Conservation (phyloP, 92 coral and sea anemone species). For the Anthopleura xanthogrammica region DNA sequence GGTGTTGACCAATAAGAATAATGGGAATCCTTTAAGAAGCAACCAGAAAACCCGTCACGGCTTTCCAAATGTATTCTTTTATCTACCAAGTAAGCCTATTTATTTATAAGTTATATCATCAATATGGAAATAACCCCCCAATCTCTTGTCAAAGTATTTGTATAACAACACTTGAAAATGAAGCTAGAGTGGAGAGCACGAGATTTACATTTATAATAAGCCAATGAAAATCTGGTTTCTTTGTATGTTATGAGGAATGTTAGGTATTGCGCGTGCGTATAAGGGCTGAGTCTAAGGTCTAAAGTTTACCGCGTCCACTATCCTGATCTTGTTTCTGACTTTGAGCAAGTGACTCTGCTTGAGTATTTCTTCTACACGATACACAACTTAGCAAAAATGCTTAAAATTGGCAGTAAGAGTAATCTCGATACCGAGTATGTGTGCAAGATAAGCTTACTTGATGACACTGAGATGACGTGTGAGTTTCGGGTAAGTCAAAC, state of each 20-base stretch:
- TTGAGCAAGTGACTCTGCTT: constrained; percentile 13
- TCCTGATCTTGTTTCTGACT: constrained; percentile 20
- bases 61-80: not conserved
- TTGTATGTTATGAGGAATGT: not conserved
- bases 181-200: not conserved
- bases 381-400: constrained; percentile 47
- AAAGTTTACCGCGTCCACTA: constrained; percentile 30
- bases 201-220: not conserved
- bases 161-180: not conserved
- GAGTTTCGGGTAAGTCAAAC: constrained; percentile 89
- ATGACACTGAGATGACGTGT: constrained; percentile 96
- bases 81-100: not conserved
- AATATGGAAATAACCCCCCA: not conserved
- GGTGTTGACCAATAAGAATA: not conserved
- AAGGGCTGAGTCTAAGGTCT: constrained; percentile 26
- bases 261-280: constrained; percentile 21
- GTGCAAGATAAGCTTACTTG: constrained; percentile 89
- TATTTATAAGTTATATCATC: not conserved
- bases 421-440: constrained; percentile 93
- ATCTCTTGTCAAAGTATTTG: not conserved
- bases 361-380: not conserved
- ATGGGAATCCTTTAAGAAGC: not conserved
- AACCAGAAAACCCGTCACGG: not conserved
- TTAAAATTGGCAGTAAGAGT: constrained; percentile 74
- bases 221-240: constrained; percentile 20